phyloP scores from a whole-genome alignment of 2,888 invertebrate genomes.

The Coleophora flavipennella region DNA sequence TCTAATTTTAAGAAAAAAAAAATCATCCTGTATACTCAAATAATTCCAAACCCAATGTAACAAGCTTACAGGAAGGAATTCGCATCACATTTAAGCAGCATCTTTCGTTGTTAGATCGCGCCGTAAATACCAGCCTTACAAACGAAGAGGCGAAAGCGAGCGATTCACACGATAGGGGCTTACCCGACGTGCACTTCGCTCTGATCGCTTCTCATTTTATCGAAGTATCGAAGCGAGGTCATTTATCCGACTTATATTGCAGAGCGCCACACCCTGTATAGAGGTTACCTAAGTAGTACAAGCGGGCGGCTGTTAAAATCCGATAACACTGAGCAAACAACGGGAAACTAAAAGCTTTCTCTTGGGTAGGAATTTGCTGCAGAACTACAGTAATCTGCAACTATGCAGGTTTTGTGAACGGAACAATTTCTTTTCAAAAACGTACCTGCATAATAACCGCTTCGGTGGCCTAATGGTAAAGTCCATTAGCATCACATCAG shows the following conservation, averaged over 20 bases:
- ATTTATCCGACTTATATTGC: conserved; percentile 55
- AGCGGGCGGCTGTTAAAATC: no score
- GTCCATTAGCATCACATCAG: no score
- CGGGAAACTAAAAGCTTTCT: conserved; percentile 5
- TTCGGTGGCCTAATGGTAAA: no score
- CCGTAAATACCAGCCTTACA: conserved; percentile 18
- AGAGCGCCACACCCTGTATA: conserved; percentile 27
- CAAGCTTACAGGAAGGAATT: no score
- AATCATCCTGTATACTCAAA: no score
- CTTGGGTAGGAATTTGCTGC: neutral
- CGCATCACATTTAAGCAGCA: neutral
- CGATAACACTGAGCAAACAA: conserved; percentile 6
- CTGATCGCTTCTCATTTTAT: conserved; percentile 42
- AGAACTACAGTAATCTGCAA: no score
- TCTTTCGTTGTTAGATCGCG: neutral
- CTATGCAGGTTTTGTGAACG: no score
- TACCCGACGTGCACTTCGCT: conserved; percentile 35
- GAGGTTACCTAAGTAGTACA: no score
- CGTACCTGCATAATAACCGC: no score
- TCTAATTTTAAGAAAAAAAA: no score
- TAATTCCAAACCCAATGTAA: no score
- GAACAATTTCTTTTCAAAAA: no score
- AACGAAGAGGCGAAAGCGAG: conserved; percentile 15
- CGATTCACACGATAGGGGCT: conserved; percentile 20
- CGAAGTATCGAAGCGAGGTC: conserved; percentile 42